These are phyloP conservation scores for Turdus rufiventris DNA, from an alignment of 2,113 vertebrate genomes.

Conservation along the genomic window DNA sequence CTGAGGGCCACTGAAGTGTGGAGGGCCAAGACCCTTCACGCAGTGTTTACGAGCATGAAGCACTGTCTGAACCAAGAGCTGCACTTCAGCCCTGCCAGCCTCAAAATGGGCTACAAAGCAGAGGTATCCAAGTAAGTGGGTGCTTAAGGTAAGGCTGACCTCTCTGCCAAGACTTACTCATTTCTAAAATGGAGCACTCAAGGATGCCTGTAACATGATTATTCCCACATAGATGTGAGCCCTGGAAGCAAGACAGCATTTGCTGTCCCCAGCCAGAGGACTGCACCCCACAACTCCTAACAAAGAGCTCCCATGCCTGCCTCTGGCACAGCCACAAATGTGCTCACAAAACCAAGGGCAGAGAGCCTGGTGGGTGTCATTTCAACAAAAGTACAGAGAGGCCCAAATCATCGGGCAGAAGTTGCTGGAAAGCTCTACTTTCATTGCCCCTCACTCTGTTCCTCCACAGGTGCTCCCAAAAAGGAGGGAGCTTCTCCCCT, in stretches of 20 bases:
- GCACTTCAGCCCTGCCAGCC: not conserved
- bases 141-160: not conserved
- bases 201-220: not conserved
- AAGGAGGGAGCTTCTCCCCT: not conserved
- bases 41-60: not conserved
- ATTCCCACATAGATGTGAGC: not conserved
- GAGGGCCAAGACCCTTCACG: not conserved
- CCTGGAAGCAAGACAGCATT: not conserved
- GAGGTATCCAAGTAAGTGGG: not conserved
- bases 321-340: not conserved
- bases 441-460: not conserved
- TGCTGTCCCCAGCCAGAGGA: not conserved
- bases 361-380: not conserved
- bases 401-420: not conserved
- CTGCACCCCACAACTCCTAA: not conserved
- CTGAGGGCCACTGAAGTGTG: not conserved
- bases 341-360: not conserved
- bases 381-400: not conserved
- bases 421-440: not conserved
- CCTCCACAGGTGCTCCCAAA: not conserved
- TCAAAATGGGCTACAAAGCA: not conserved
- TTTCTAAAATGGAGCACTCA: accelerated
- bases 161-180: not conserved
- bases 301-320: not conserved
- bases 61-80: not conserved